Conservation (phyloP, 2,113 vertebrate genomes). For the Nannospalax galili region DNA sequence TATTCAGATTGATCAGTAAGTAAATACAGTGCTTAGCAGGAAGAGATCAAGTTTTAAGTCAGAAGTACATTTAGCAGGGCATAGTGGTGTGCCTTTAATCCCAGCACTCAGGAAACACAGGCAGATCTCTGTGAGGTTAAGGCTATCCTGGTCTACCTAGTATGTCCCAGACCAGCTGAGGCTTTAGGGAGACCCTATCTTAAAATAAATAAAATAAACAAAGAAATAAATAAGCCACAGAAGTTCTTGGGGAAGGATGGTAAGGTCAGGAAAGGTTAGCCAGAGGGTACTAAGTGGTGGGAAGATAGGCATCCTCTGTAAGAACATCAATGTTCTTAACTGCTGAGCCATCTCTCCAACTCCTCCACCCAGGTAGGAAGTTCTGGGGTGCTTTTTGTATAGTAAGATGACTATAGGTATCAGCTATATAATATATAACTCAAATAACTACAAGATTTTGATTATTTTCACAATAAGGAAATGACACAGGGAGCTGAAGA, state of each 20-base stretch:
- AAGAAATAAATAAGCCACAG: neutral
- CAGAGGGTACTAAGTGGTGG: too few relatives aligned
- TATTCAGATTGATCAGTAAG: neutral
- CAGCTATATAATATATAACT: neutral
- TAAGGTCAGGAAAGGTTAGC: neutral
- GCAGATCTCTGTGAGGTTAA: neutral
- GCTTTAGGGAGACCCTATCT: neutral
- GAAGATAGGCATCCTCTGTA: too few relatives aligned
- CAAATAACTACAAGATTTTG: neutral
- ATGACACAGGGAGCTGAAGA: too few relatives aligned
- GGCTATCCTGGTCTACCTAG: neutral
- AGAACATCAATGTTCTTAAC: too few relatives aligned
- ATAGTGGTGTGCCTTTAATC: too few relatives aligned
- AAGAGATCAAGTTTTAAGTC: neutral
- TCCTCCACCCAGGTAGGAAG: too few relatives aligned
- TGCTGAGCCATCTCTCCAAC: too few relatives aligned
- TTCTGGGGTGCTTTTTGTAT: neutral
- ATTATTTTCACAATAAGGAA: neutral
- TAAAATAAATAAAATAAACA: neutral
- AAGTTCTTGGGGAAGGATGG: neutral
- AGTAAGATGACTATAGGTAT: neutral
- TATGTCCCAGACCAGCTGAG: too few relatives aligned
- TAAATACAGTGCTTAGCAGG: neutral
- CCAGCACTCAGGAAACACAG: too few relatives aligned
- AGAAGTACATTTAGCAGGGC: neutral